Evolutionary conservation across 2,113 vertebrate genomes (phyloP), one percentile per base, ranked within the genome.

Genomic region (Dolichallabes microphthalmus): DNA sequence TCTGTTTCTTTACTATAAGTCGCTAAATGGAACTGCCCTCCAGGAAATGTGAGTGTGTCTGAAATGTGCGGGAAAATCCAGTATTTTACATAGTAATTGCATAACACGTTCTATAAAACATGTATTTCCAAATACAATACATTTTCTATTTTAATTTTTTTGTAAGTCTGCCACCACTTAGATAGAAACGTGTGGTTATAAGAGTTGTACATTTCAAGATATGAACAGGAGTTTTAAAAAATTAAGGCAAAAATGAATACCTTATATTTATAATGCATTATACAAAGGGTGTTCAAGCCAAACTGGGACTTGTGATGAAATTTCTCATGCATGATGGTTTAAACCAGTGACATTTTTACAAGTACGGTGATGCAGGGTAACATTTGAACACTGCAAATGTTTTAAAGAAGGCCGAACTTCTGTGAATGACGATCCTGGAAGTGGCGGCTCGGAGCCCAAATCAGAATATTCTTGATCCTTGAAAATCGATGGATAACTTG

Each of bases 61-160:
- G 25, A 73, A 86, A 58, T 78, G 32, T n/a, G 19, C 64, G 27
- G 85, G 76, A 76, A 75, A 32, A 35, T 22, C 57, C n/a, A 71
- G n/a, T 30, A 71, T n/a, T 11, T 25, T 63, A 27, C 32, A 14
- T 7, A 17, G 13, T 32, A 68, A 68, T 68, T 17, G 32, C 30
- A 32, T 19, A 68, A 17, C 11, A 63, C 6, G 2, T 19, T 32
- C 66, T 68, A 32, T 68, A 68, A 68, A 68, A 27, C 27, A 30
- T 30, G 20, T 15, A 15, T 66, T 66, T 66, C 63, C 4, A 30
- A 66, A 66, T 66, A 66, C 63, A n/a, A n/a, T n/a, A n/a, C n/a
- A n/a, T n/a, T n/a, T n/a, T n/a, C n/a, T n/a, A n/a, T n/a, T n/a
- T n/a, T n/a, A n/a, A n/a, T n/a, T n/a, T n/a, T n/a, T n/a, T n/a